Percentiles rank a stretch among this genome's conserved stretches.
Conservation (phyloP, 2,113 vertebrate species). For the Tenrec ecaudatus region DNA sequence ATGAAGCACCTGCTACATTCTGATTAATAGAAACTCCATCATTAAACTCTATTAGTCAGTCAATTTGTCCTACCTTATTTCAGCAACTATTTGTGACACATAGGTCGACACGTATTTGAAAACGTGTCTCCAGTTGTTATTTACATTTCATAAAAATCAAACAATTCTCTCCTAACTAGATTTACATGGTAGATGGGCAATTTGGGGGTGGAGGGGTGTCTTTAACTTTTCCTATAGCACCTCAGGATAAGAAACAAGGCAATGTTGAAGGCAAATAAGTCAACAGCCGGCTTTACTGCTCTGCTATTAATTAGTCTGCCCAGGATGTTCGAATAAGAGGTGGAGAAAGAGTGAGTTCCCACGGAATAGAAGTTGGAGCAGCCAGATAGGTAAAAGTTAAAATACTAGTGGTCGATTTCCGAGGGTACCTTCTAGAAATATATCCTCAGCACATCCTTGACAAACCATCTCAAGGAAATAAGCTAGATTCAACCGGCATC, state of each 20-base stretch:
- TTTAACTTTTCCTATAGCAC: constrained; percentile 81
- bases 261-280: constrained; percentile 73
- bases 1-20: constrained; percentile 84
- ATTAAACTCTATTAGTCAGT: constrained; percentile 84
- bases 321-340: constrained; percentile 73
- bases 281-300: constrained; percentile 79
- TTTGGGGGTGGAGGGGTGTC: constrained; percentile 71
- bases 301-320: constrained; percentile 82
- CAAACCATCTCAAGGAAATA: neutral
- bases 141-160: constrained; percentile 81
- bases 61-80: constrained; percentile 82
- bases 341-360: constrained; percentile 27
- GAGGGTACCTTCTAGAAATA: constrained; percentile 35
- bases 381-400: constrained; percentile 34
- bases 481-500: constrained; percentile 31
- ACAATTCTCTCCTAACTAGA: constrained; percentile 65
- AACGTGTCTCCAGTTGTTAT: constrained; percentile 57
- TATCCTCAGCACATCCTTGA: neutral
- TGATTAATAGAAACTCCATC: constrained; percentile 85
- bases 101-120: constrained; percentile 50
- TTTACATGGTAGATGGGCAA: constrained; percentile 75
- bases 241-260: constrained; percentile 80
- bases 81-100: constrained; percentile 70
- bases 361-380: constrained; percentile 8
- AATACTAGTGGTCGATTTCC: constrained; percentile 40